Evolutionary conservation across 1,140 invertebrate genomes (phyloP).

Genomic region (Probaryconus sp.): DNA sequence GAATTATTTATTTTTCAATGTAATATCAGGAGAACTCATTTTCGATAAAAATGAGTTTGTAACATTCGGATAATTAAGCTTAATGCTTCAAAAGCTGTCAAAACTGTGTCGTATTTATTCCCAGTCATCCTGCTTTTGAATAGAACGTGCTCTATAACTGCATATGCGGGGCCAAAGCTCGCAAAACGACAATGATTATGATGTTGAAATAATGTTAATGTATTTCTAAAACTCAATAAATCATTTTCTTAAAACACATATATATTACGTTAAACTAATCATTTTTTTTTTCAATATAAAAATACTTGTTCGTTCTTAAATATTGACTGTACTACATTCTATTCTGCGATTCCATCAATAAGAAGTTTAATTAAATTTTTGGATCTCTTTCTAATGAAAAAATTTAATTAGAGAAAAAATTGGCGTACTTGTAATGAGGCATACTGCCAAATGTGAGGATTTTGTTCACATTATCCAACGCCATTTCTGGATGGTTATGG

Average conservation of each 20-base stretch:
- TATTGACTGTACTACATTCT: too few species aligned
- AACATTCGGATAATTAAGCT: neutral
- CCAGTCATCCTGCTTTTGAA: conserved; percentile 24
- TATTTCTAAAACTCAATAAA: neutral
- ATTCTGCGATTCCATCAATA: neutral
- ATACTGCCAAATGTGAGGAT: conserved; percentile 88
- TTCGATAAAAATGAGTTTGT: neutral
- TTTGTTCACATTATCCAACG: conserved; percentile 87
- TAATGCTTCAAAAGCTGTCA: neutral
- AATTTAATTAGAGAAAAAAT: conserved; percentile 29
- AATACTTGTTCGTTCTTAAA: too few species aligned
- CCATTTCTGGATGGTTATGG: conserved; percentile 81
- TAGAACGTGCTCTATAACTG: conserved; percentile 47
- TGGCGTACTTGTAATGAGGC: conserved; percentile 87
- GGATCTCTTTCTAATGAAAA: conserved; percentile 3
- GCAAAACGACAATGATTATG: conserved; percentile 37
- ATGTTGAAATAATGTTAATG: conserved; percentile 37
- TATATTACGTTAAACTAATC: conserved; percentile 11
- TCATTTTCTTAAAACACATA: conserved; percentile 36
- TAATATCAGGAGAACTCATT: too few species aligned
- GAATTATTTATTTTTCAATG: neutral
- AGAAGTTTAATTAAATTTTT: neutral
- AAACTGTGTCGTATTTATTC: neutral
- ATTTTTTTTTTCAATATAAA: too few species aligned
- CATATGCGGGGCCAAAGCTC: conserved; percentile 45